A percentile compares a stretch with the other conserved stretches of the same genome.
Evolutionary conservation across 2,888 invertebrate genomes (phyloP).

Genomic region (Eurytoma californica): DNA sequence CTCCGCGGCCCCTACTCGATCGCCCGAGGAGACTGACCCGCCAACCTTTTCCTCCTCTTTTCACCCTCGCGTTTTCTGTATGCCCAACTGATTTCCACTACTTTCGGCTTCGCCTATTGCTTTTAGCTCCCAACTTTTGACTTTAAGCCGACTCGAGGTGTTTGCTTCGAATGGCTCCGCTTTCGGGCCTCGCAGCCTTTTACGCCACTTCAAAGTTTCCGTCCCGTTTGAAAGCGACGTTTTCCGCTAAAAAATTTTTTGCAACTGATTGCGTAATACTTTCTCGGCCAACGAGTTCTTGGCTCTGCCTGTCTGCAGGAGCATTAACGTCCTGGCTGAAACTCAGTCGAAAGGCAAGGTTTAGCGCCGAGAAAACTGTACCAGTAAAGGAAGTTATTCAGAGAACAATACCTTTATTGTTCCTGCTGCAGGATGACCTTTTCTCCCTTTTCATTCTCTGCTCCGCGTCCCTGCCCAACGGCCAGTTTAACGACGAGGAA

Average conservation of each 20-base stretch:
- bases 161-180: too few relatives aligned
- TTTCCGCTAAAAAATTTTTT: neutral
- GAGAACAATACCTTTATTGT: constrained; percentile 16
- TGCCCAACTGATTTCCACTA: constrained; percentile 9
- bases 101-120: neutral
- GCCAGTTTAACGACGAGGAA: constrained; percentile 16
- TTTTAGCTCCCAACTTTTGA: neutral
- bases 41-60: neutral
- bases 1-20: neutral
- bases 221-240: too few relatives aligned
- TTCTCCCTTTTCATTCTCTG: neutral
- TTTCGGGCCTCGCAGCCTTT: neutral
- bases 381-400: constrained; percentile 12
- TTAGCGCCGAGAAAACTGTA: neutral
- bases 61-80: neutral
- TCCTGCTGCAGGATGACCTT: neutral
- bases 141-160: too few relatives aligned
- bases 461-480: neutral
- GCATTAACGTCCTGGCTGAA: neutral
- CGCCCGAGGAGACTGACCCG: neutral
- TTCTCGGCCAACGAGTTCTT: neutral
- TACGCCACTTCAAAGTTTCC: neutral
- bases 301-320: neutral
- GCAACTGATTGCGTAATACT: neutral
- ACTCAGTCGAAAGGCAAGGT: neutral